These are phyloP conservation scores for Poecile atricapillus DNA, from an alignment of 2,113 vertebrate species.

Conservation along the genomic window DNA sequence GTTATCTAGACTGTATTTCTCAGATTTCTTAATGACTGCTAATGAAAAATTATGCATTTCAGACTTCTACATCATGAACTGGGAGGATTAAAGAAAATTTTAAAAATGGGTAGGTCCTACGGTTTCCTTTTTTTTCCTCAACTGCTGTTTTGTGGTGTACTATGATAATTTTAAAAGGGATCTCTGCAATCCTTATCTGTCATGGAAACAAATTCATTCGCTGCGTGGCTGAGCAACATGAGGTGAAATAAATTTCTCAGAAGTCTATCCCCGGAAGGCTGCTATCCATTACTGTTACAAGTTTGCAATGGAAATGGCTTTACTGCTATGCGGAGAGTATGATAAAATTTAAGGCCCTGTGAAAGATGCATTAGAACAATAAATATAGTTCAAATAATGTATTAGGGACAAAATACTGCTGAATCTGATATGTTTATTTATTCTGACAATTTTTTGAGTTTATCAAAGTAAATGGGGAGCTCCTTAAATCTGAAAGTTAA, in stretches of 20 bases:
- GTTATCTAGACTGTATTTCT: not conserved
- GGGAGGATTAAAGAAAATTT: constrained; percentile 39
- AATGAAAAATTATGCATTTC: constrained; percentile 16
- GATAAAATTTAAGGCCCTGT: constrained; percentile 69
- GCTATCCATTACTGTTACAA: constrained; percentile 71
- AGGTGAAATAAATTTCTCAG: constrained; percentile 74
- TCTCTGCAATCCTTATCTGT: constrained; percentile 66
- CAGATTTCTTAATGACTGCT: constrained; percentile 40
- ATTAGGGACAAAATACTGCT: constrained; percentile 39
- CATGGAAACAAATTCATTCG: constrained; percentile 67
- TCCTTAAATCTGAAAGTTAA: constrained; percentile 62
- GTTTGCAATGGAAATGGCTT: constrained; percentile 70
- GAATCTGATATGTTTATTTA: constrained; percentile 57
- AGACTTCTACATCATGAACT: not conserved
- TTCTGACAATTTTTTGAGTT: constrained; percentile 49
- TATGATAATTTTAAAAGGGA: constrained; percentile 65
- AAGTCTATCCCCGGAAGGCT: constrained; percentile 69
- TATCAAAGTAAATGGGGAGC: constrained; percentile 31
- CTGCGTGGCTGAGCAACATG: constrained; percentile 66
- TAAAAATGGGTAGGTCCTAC: not conserved
- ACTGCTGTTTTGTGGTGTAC: constrained; percentile 45
- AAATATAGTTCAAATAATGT: constrained; percentile 50
- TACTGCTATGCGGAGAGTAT: constrained; percentile 45
- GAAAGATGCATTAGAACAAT: constrained; percentile 63
- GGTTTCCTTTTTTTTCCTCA: not conserved